Base-by-base conservation (phyloP, 2,888 invertebrate genomes). In the Gastracanthus pulcherrimus region DNA sequence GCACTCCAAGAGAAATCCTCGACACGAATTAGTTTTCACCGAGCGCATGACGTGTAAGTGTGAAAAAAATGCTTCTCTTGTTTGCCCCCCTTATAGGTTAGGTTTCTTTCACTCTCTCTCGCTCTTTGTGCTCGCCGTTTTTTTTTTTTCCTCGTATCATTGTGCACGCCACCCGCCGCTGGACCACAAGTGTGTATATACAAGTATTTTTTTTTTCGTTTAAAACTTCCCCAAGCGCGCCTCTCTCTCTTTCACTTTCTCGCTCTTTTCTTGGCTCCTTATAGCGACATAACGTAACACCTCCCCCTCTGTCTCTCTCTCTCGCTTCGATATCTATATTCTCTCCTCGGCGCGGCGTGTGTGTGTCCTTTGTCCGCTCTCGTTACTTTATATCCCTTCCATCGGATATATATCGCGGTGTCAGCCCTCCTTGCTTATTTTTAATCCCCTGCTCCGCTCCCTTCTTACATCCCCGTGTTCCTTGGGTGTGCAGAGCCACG, bases 181-280 rank as follows among this genome's bases (percentile, higher is more conserved):
- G 87, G 89, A 91, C 89, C 87, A 89, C n/a, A 89, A 89, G 60
- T 67, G 77, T 76, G 89, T 91, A 91, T 91, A 88, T 91, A 91
- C 91, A 91, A 91, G 69, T 88, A 88, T 89, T 89, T 85, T n/a
- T n/a, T n/a, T n/a, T n/a, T n/a, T n/a, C n/a, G n/a, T n/a, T 83
- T 85, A 83, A 84, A 85, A 85, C 80, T 70, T 64, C 77, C n/a
- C 70, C 79, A 74, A 67, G 62, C 64, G n/a, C 58, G 11, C 60
- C 83, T 79, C 80, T 79, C 48, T 76, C 81, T 55, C 64, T 64
- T n/a, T 19, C n/a, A 19, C 31, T 4, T 34, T 23, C 70, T 48
- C 69, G 26, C 31, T 13, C 41, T 41, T 1, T 29, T 64, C 69
- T 67, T 60, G 31, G 34, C 38, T 60, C 36, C 38, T 48, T 26